Evolutionary conservation across 2,888 invertebrate species (phyloP), one percentile per base, ranked within the genome.

Genomic region (Leucozona laternaria): DNA sequence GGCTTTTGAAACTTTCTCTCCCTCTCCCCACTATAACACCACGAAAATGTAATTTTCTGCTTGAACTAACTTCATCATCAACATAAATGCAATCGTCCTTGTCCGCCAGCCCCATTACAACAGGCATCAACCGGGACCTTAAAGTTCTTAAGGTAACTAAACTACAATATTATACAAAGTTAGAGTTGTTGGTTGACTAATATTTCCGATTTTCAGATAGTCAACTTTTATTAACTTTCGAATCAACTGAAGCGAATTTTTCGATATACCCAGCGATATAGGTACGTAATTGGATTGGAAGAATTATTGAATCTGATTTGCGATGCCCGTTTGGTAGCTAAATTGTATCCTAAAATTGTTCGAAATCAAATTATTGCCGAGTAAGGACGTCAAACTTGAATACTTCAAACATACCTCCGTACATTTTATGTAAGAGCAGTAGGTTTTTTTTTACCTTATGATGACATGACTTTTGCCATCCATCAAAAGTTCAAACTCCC

Each of bases 21-120:
- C 3, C 6, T 17, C 13, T 8, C 25, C 3, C 31, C 17, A 64
- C 13, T 17, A n/a, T n/a, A 28, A 64, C 45, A 28, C 11, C 28
- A 43, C 6, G 17, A 43, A 66, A 66, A 66, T 28, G 17, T 31
- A 48, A 48, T 66, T 66, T 45, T 66, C 48, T 48, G 28, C 31
- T 31, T 48, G 4, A 48, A 48, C 31, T 31, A 62, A 60, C 60
- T 15, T 60, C 28, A n/a, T 40, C 15, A 43, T 28, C 25, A 60
- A n/a, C 15, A 40, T 60, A 15, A 20, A 22, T 60, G 60, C 60
- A 40, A 7, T 15, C 15, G 13, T 50, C 10, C 15, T 11, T 25
- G 1, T 22, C 11, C 0, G 2, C 50, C 50, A 50, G 13, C 4
- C n/a, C n/a, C n/a, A n/a, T n/a, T n/a, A n/a, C n/a, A n/a, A n/a